These are phyloP conservation scores for Palythoa caribaeorum DNA, from an alignment of 92 coral and sea anemone genomes.

Conservation along the genomic window DNA sequence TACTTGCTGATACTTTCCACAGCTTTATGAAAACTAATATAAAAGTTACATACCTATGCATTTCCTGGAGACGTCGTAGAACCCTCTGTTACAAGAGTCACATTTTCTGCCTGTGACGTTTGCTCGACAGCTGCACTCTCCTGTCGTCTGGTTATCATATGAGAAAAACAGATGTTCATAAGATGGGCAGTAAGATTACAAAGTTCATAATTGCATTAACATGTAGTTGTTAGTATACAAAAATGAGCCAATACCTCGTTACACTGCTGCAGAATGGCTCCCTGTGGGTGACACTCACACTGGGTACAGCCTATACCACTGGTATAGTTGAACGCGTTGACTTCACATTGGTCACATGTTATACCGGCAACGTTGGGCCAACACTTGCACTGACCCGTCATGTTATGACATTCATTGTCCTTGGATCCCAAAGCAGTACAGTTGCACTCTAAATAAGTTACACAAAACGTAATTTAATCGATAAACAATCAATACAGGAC, in stretches of 20 bases:
- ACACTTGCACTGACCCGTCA: slow-evolving; percentile 84
- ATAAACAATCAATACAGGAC: neutral
- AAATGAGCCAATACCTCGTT: slow-evolving; percentile 62
- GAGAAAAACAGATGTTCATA: neutral
- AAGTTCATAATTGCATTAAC: too few relatives aligned
- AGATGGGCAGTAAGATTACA: neutral
- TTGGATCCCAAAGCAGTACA: slow-evolving; percentile 77
- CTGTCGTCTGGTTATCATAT: slow-evolving; percentile 64
- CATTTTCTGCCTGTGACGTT: slow-evolving; percentile 87
- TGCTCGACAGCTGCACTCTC: slow-evolving; percentile 76
- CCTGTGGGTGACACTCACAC: slow-evolving; percentile 79
- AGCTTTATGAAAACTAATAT: too few relatives aligned
- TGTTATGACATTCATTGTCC: slow-evolving; percentile 69
- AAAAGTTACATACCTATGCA: slow-evolving; percentile 75
- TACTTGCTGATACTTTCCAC: too few relatives aligned
- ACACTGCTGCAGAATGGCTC: slow-evolving; percentile 80
- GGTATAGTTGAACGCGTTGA: slow-evolving; percentile 80
- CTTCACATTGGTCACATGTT: slow-evolving; percentile 80
- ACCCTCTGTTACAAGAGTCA: slow-evolving; percentile 72
- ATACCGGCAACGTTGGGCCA: slow-evolving; percentile 76
- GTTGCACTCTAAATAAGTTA: slow-evolving; percentile 70
- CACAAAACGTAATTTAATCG: neutral
- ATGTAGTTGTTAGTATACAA: neutral
- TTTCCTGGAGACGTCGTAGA: slow-evolving; percentile 73
- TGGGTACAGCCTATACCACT: slow-evolving; percentile 79